A percentile compares a stretch with the other conserved stretches of the same genome.
phyloP scores from a whole-genome alignment of 2,888 invertebrate genomes.

The Orthosia gracilis region DNA sequence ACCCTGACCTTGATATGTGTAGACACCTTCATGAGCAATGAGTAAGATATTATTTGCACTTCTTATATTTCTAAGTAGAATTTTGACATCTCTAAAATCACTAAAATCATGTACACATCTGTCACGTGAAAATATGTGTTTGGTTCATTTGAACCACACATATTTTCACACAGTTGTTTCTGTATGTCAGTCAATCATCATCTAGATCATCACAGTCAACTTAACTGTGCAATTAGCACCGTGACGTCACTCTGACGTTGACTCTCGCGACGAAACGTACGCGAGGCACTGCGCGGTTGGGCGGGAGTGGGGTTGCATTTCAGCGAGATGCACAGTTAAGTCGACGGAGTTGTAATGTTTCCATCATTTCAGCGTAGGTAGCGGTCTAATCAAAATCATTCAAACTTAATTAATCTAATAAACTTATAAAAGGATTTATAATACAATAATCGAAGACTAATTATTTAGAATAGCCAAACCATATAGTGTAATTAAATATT shows the following conservation, averaged over 20 bases:
- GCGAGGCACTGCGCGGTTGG: too few relatives aligned
- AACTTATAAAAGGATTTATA: background rate
- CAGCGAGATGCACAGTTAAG: too few relatives aligned
- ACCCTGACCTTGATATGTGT: background rate
- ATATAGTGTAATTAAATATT: background rate
- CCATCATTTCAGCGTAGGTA: too few relatives aligned
- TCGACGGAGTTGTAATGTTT: too few relatives aligned
- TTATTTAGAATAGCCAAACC: constrained; percentile 5
- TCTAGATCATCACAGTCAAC: too few relatives aligned
- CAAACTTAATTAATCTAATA: constrained; percentile 1
- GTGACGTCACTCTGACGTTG: too few relatives aligned
- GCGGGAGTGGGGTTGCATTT: too few relatives aligned
- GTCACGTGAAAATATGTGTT: background rate
- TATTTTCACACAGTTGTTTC: too few relatives aligned
- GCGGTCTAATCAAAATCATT: background rate
- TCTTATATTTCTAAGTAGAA: constrained; percentile 15
- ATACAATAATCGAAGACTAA: constrained; percentile 14
- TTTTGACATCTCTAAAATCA: constrained; percentile 1
- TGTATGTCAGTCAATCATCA: too few relatives aligned
- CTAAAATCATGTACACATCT: background rate
- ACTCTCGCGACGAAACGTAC: too few relatives aligned
- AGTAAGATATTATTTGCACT: constrained; percentile 22
- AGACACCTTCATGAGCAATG: background rate
- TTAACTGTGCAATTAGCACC: too few relatives aligned
- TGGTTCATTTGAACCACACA: too few relatives aligned